phyloP scores from a whole-genome alignment of 2,797 vertebrate species.

The Ambastaia sidthimunki region DNA sequence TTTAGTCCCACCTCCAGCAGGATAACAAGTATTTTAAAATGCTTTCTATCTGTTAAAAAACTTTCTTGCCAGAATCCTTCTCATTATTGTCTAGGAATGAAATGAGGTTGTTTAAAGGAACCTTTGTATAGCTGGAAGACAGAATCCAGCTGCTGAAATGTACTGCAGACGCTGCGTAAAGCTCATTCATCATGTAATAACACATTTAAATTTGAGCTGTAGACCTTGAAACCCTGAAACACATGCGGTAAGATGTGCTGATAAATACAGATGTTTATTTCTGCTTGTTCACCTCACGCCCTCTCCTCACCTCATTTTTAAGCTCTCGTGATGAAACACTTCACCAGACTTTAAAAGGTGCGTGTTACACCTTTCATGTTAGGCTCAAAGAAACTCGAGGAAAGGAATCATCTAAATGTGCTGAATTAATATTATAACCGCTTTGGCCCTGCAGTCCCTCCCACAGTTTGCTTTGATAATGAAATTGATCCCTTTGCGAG shows the following conservation, averaged over 20 bases:
- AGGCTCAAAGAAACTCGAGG: conserved; percentile 63
- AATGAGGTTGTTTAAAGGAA: conserved; percentile 8
- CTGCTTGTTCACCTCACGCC: conserved; percentile 54
- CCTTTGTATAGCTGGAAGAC: conserved; percentile 60
- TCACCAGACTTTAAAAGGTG: conserved; percentile 41
- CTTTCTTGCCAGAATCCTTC: conserved; percentile 20
- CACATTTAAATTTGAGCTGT: conserved; percentile 82
- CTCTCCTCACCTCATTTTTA: conserved; percentile 12
- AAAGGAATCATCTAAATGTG: conserved; percentile 59
- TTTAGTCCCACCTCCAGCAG: conserved; percentile 49
- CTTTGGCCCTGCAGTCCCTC: conserved; percentile 57
- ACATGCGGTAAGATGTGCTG: conserved; percentile 62
- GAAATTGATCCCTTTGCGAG: conserved; percentile 57
- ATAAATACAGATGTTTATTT: conserved; percentile 69
- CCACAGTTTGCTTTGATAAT: conserved; percentile 71
- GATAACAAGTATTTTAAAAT: conserved; percentile 34
- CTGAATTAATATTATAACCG: conserved; percentile 64
- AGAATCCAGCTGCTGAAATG: conserved; percentile 75
- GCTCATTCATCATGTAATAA: conserved; percentile 84
- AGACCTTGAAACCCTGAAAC: conserved; percentile 69
- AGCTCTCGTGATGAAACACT: conserved; percentile 35
- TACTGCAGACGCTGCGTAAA: conserved; percentile 78
- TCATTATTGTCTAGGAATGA: conserved; percentile 32
- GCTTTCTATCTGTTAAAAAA: conserved; percentile 14
- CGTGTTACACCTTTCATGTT: conserved; percentile 55